Conservation (phyloP, 2,888 invertebrate species). For the Eledone cirrhosa region DNA sequence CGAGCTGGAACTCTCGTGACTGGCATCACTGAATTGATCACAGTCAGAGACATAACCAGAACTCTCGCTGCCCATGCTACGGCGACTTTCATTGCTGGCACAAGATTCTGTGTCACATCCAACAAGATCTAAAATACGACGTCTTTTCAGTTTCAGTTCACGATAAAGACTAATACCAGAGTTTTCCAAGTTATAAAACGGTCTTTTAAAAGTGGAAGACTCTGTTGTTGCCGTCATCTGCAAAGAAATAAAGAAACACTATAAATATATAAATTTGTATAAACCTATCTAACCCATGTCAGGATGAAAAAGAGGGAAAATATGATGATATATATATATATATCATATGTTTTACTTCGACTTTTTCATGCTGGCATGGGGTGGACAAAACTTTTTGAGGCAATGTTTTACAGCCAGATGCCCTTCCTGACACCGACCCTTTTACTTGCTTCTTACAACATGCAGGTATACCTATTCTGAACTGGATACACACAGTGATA, state of each 20-base stretch:
- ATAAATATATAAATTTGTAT: no score
- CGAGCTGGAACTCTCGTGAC: slow-evolving; percentile 45
- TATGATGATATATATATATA: no score
- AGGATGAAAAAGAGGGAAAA: no score
- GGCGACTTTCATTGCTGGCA: slow-evolving; percentile 27
- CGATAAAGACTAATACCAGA: slow-evolving; percentile 39
- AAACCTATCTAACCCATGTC: no score
- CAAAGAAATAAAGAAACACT: background rate
- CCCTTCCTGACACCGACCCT: no score
- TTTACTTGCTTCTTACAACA: no score
- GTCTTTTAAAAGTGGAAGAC: slow-evolving; percentile 28
- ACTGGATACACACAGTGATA: no score
- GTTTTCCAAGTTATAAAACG: slow-evolving; percentile 20
- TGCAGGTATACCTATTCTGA: no score
- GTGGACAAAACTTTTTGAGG: no score
- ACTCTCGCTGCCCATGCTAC: slow-evolving; percentile 30
- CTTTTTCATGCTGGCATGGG: no score
- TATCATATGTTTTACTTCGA: no score
- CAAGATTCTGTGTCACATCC: slow-evolving; percentile 74
- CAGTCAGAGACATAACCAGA: slow-evolving; percentile 38
- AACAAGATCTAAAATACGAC: slow-evolving; percentile 96
- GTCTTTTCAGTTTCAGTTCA: slow-evolving; percentile 85
- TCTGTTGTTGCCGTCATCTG: slow-evolving; percentile 15
- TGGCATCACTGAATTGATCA: slow-evolving; percentile 45
- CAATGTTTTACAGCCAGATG: no score